Base-by-base conservation (phyloP, 2,113 vertebrate genomes). In the Sminthopsis crassicaudata region DNA sequence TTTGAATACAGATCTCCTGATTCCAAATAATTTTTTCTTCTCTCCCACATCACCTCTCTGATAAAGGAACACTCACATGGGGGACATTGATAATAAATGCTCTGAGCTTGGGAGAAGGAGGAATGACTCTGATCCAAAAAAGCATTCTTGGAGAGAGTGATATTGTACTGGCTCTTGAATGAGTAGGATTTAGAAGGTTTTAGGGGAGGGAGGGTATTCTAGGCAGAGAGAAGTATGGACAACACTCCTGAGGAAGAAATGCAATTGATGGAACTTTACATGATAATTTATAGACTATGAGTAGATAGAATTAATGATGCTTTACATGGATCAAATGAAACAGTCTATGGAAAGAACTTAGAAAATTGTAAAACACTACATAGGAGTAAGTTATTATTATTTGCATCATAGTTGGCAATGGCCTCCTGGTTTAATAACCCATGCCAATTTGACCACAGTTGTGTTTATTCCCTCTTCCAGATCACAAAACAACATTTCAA, bases 401-500 rank as follows among this genome's bases (percentile, higher is more conserved):
- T 30, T 54, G 25, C 46, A 91, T 91, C 90, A 92, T 16, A 1
- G 88, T 95, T 94, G 92, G 11, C 23, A 91, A 50, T 12, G 67
- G 10, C 14, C 10, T 57, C 27, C 27, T 55, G 27, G 27, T 22
- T 92, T 93, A 89, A 53, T 76, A 30, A 36, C 14, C 60, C 46
- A 88, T 8, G 60, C n/a, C n/a, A 22, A 84, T 84, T 42, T 84
- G 67, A 42, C 67, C n/a, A 46, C 12, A 27, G 25, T 57, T 55
- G 10, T 36, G 42, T 84, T 30, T 10, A 24, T 27, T 12, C 8
- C 36, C 91, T 89, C 27, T 90, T 92, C 30, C n/a, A 53, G 60
- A 91, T 76, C 89, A 53, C 22, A 90, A 8, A 30, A 14, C 52
- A 48, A 50, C 48, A 89, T 90, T 95, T 93, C 55, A 93, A 93